A percentile compares a stretch with the other conserved stretches of the same genome.
These are phyloP conservation scores for Agrilus planipennis DNA, from an alignment of 1,140 invertebrate species.

Conservation along the genomic window DNA sequence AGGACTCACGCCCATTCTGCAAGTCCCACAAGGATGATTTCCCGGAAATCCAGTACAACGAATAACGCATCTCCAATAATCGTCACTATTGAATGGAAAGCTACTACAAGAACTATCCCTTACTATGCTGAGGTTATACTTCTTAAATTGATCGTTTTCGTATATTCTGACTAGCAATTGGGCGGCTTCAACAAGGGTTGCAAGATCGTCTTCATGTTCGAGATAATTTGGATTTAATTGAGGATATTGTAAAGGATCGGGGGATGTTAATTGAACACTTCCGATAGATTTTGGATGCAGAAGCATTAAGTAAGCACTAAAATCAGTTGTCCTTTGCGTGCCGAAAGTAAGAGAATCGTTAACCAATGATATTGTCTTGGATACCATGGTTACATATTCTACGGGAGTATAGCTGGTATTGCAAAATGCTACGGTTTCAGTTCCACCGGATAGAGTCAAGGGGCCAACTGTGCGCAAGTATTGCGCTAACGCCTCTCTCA, in stretches of 20 bases:
- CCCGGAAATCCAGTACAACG: conserved; percentile 35
- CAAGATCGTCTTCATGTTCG: conserved; percentile 29
- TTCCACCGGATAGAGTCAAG: conserved; percentile 5
- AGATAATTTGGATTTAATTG: conserved; percentile 51
- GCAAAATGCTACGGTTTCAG: conserved; percentile 69
- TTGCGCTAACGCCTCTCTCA: conserved; percentile 10
- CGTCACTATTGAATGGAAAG: conserved; percentile 31
- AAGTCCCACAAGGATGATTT: conserved; percentile 44
- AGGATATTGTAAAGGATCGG: conserved; percentile 49
- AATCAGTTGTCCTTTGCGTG: too few relatives aligned
- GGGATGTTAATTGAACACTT: conserved; percentile 39
- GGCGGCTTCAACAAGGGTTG: conserved; percentile 21
- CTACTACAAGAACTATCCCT: conserved; percentile 40
- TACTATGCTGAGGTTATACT: conserved; percentile 20
- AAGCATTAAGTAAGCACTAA: conserved; percentile 12
- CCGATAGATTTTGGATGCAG: conserved; percentile 49
- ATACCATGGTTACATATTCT: too few relatives aligned
- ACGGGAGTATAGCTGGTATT: too few relatives aligned
- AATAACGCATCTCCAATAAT: conserved; percentile 43
- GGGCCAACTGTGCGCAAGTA: conserved; percentile 17
- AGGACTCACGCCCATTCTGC: conserved; percentile 40
- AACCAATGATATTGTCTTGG: too few relatives aligned
- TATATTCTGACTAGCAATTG: conserved; percentile 19
- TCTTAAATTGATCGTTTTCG: conserved; percentile 26
- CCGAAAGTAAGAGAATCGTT: too few relatives aligned